Percentiles rank a stretch among this genome's conserved stretches.
Conservation (phyloP, 2,113 vertebrate genomes). For the Salvelinus namaycush region DNA sequence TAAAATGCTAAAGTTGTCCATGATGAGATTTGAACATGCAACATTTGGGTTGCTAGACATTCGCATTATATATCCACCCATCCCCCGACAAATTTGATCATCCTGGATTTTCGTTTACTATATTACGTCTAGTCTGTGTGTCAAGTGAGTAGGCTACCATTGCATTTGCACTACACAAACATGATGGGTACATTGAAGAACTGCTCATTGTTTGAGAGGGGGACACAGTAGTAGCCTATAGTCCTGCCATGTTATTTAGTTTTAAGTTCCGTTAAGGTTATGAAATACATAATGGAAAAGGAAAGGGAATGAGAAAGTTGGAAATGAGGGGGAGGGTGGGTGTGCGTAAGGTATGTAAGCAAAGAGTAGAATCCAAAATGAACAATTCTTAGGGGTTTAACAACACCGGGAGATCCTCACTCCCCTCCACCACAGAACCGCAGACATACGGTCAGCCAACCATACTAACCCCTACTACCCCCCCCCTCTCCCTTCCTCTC, state of each 20-base stretch:
- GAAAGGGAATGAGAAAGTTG: constrained; percentile 14
- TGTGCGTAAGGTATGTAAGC: constrained; percentile 57
- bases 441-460: constrained; percentile 53
- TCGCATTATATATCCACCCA: too few species aligned
- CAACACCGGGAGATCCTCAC: constrained; percentile 25
- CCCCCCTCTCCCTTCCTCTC: constrained; percentile 32
- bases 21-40: too few species aligned
- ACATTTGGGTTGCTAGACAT: too few species aligned
- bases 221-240: neutral
- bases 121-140: too few species aligned
- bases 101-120: too few species aligned
- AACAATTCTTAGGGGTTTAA: constrained; percentile 56
- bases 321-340: constrained; percentile 39
- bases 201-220: neutral
- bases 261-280: neutral
- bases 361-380: constrained; percentile 54
- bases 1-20: too few species aligned
- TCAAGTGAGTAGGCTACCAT: too few species aligned
- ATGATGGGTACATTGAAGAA: too few species aligned
- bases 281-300: constrained; percentile 3
- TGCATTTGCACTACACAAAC: too few species aligned
- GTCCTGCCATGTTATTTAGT: neutral
- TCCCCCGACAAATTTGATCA: too few species aligned
- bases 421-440: constrained; percentile 53
- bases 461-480: constrained; percentile 32